Evolutionary conservation across 2,797 vertebrate species (phyloP).

Genomic region (Pseudomugil tenellus): DNA sequence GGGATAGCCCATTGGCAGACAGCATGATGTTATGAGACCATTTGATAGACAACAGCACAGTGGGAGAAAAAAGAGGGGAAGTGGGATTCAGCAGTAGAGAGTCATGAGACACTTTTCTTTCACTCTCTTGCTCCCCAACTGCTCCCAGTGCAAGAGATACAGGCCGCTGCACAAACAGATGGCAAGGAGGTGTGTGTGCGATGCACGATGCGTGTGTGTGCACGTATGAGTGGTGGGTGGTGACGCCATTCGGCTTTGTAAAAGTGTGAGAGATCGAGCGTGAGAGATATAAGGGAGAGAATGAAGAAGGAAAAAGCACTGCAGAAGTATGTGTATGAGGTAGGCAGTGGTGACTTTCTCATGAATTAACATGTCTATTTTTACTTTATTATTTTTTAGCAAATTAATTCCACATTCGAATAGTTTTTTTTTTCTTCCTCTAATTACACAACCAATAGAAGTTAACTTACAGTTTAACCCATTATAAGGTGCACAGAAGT

Average conservation of each 20-base stretch:
- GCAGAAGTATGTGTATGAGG: constrained; percentile 39
- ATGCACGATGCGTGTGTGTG: constrained; percentile 1
- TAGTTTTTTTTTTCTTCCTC: constrained; percentile 18
- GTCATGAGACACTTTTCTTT: constrained; percentile 73
- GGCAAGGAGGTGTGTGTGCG: constrained; percentile 61
- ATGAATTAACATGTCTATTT: constrained; percentile 33
- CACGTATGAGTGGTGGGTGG: constrained; percentile 43
- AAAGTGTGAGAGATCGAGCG: constrained; percentile 59
- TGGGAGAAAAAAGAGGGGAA: constrained; percentile 54
- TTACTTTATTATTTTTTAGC: neutral
- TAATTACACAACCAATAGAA: constrained; percentile 53
- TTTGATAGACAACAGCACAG: constrained; percentile 71
- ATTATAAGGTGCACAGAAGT: constrained; percentile 39
- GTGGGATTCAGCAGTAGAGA: constrained; percentile 51
- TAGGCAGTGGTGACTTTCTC: constrained; percentile 15
- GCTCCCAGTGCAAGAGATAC: constrained; percentile 75
- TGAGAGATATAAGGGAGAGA: constrained; percentile 36
- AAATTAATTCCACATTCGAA: constrained; percentile 18
- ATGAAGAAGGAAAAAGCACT: constrained; percentile 38
- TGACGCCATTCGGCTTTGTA: constrained; percentile 67
- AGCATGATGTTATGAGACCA: constrained; percentile 48
- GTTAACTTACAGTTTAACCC: constrained; percentile 47
- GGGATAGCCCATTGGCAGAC: constrained; percentile 44
- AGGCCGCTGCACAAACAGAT: constrained; percentile 79
- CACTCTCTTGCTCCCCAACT: constrained; percentile 68